Percentiles rank a stretch among this genome's conserved stretches.
Evolutionary conservation across 1,140 invertebrate species (phyloP).

Genomic region (Panagrolaimus sp.): DNA sequence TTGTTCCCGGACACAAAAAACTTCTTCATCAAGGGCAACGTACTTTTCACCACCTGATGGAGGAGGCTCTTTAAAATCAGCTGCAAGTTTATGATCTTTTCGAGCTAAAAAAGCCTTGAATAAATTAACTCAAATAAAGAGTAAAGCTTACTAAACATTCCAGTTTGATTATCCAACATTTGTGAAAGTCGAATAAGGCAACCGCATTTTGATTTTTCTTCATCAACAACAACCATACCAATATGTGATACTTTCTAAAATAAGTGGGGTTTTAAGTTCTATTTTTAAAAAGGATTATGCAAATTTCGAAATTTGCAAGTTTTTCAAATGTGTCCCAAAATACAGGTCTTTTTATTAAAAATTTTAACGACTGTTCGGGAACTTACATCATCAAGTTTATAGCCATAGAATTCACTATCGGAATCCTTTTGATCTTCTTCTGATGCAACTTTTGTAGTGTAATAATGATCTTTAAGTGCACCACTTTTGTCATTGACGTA

Average conservation of each 20-base stretch:
- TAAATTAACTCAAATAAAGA: background rate
- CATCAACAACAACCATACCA: slow-evolving; percentile 2
- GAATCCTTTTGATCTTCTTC: background rate
- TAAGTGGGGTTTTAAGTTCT: too few relatives aligned
- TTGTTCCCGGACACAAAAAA: background rate
- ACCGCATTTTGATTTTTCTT: background rate
- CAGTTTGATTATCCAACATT: background rate
- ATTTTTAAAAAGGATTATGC: too few relatives aligned
- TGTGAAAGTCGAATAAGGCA: background rate
- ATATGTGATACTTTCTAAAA: background rate
- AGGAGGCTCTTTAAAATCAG: background rate
- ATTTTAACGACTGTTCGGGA: too few relatives aligned
- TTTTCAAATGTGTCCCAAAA: too few relatives aligned
- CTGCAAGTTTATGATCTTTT: background rate
- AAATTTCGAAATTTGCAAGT: too few relatives aligned
- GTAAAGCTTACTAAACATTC: background rate
- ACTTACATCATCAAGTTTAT: background rate
- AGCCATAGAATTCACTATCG: background rate
- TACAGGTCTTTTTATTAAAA: too few relatives aligned
- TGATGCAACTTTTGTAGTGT: background rate
- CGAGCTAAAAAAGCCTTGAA: background rate
- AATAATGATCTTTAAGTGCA: background rate
- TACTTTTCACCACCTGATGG: background rate
- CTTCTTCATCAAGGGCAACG: background rate
- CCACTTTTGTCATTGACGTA: slow-evolving; percentile 2